These are phyloP conservation scores for Eucidaris tribuloides DNA, from an alignment of 35 echinoderm and acorn worm species.

Conservation along the genomic window DNA sequence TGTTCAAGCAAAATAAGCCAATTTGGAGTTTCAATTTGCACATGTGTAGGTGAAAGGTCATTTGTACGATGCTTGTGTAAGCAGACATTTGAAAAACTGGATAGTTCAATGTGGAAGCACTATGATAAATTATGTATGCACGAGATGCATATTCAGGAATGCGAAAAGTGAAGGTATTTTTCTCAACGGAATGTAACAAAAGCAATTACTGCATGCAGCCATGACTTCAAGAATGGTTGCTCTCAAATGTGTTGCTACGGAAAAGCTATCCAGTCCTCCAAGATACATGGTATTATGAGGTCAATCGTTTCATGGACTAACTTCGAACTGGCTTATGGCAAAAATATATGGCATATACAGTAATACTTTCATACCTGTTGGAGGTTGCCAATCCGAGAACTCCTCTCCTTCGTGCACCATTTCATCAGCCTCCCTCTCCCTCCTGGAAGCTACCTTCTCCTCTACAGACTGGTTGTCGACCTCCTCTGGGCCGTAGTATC, in stretches of 20 bases:
- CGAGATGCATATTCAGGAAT: no score
- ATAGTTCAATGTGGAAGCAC: no score
- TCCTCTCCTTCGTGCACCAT: conserved; percentile 31
- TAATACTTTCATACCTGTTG: conserved; percentile 31
- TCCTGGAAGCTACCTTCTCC: not conserved
- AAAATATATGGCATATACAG: not conserved
- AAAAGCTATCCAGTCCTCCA: not conserved
- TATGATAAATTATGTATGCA: no score
- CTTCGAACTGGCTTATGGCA: not conserved
- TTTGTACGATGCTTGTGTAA: no score
- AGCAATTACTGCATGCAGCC: not conserved
- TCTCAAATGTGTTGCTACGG: not conserved
- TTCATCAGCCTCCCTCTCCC: not conserved
- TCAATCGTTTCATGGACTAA: not conserved
- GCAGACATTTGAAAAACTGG: no score
- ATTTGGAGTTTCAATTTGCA: no score
- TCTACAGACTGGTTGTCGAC: not conserved
- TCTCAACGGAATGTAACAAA: not conserved
- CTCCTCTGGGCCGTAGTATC: not conserved
- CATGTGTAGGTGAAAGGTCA: no score
- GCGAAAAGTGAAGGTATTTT: no score
- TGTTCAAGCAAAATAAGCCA: no score
- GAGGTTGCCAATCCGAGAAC: conserved; percentile 48
- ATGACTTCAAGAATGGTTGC: not conserved
- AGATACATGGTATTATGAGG: not conserved